Evolutionary conservation across 2,113 vertebrate genomes (phyloP).

Genomic region (Nothoprocta perdicaria): DNA sequence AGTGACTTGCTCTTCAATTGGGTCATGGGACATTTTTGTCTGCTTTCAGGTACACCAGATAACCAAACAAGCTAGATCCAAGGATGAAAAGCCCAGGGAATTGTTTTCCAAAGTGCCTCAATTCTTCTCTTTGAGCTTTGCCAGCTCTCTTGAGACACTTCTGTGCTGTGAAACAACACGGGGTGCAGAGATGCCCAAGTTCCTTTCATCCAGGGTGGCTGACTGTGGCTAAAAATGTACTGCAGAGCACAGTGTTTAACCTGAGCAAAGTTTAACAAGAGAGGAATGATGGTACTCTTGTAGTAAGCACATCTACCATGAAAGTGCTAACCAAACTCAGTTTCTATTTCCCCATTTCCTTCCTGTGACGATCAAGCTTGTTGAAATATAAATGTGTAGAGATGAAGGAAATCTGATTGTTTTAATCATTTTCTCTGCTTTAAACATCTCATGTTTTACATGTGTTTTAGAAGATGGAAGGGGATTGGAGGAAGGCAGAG

Average conservation of each 20-base stretch:
- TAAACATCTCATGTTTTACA: neutral
- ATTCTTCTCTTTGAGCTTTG: neutral
- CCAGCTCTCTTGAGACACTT: neutral
- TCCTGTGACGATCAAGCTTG: neutral
- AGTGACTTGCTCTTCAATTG: rapidly evolving
- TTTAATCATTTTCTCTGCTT: neutral
- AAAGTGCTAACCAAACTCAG: neutral
- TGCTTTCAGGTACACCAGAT: neutral
- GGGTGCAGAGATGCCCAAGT: neutral
- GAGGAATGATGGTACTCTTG: neutral
- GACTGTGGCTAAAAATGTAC: neutral
- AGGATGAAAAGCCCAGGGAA: neutral
- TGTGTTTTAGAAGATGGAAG: neutral
- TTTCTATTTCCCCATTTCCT: neutral
- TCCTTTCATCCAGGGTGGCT: neutral
- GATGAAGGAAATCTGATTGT: neutral
- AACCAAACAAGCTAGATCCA: neutral
- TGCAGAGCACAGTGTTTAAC: neutral
- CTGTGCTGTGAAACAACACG: neutral
- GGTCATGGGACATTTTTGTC: neutral
- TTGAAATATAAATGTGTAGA: neutral
- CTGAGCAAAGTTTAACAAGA: neutral
- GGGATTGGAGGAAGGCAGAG: neutral
- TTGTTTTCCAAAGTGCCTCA: neutral
- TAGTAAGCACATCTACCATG: neutral